These are phyloP conservation scores for Pangasianodon hypophthalmus DNA, from an alignment of 2,113 vertebrate species.

Conservation along the genomic window DNA sequence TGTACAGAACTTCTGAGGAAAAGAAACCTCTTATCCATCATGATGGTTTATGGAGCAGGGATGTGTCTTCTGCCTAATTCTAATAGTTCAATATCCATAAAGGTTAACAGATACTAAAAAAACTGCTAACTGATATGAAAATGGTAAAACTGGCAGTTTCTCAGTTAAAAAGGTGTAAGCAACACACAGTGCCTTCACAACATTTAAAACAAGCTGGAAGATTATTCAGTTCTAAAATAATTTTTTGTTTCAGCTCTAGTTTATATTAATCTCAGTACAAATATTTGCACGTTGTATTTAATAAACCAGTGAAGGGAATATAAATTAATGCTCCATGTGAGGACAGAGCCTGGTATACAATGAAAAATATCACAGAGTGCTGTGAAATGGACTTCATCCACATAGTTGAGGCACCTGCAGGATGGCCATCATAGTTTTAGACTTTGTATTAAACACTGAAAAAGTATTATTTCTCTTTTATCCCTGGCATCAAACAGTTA, in stretches of 20 bases:
- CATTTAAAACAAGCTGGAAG: not conserved
- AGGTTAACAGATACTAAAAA: not conserved
- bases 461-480: not conserved
- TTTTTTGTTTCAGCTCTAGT: not conserved
- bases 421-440: not conserved
- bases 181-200: not conserved
- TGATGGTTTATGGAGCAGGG: not conserved
- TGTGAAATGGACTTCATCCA: conserved; percentile 32
- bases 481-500: not conserved
- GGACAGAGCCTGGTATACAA: not conserved
- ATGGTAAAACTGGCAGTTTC: not conserved
- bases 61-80: not conserved
- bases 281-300: not conserved
- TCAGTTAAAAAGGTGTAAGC: not conserved
- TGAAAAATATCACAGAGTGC: not conserved
- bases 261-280: not conserved
- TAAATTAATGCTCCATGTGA: not conserved
- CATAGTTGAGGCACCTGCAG: not conserved
- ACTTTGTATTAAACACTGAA: not conserved
- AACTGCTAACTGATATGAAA: not conserved
- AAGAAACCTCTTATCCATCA: not conserved
- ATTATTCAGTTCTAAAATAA: not conserved
- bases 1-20: not conserved
- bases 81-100: not conserved
- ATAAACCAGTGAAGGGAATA: not conserved